A percentile compares a stretch with the other conserved stretches of the same genome.
phyloP scores from a whole-genome alignment of 2,113 vertebrate species.

The Nothobranchius furzeri region DNA sequence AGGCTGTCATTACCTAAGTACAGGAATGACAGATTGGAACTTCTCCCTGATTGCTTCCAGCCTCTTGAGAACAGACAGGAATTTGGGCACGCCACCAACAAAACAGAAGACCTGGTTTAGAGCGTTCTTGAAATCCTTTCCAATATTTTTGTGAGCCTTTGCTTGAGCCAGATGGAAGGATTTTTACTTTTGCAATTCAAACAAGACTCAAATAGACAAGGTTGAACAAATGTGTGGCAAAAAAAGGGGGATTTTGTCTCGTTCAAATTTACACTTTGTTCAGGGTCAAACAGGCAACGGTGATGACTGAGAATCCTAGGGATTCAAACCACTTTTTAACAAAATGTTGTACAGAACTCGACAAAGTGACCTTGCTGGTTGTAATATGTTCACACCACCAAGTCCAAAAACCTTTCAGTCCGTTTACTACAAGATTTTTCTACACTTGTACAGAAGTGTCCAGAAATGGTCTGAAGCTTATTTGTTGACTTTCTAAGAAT shows the following conservation, averaged over 20 bases:
- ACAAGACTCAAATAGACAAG: constrained; percentile 27
- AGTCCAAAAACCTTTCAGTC: constrained; percentile 11
- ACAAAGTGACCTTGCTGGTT: constrained; percentile 8
- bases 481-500: constrained; percentile 26
- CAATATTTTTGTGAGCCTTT: constrained; percentile 46
- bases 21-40: constrained; percentile 63
- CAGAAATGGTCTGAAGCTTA: constrained; percentile 10
- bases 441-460: background rate
- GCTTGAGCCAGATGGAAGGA: constrained; percentile 51
- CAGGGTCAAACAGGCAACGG: constrained; percentile 38
- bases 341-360: constrained; percentile 12
- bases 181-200: constrained; percentile 35
- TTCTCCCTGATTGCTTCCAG: constrained; percentile 71
- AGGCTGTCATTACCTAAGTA: constrained; percentile 67
- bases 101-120: constrained; percentile 53
- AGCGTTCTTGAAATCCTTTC: constrained; percentile 54
- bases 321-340: background rate
- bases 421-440: background rate
- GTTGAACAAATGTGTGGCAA: constrained; percentile 34
- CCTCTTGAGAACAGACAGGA: constrained; percentile 71
- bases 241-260: constrained; percentile 44
- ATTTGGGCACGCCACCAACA: constrained; percentile 66
- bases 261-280: constrained; percentile 22
- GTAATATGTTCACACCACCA: background rate
- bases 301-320: too few relatives aligned